Evolutionary conservation across 30 jellyfish, hydroid and myxozoan species (phyloP).

Genomic region (Cassiopea xamachana): DNA sequence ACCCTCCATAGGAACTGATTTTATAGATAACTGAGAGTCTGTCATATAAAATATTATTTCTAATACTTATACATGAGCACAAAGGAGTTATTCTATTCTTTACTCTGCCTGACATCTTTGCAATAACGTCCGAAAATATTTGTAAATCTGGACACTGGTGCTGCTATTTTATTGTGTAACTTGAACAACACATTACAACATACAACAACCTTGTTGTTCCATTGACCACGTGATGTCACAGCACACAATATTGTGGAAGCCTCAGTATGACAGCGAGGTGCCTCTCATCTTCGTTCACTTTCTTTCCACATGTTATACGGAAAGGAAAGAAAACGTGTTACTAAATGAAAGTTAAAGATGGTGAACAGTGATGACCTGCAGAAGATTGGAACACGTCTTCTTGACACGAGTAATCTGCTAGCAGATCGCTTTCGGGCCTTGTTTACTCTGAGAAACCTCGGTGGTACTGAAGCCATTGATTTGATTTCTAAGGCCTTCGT

Average conservation of each 20-base stretch:
- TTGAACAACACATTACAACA: neutral
- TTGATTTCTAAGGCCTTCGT: conserved; percentile 71
- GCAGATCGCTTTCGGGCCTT: conserved; percentile 91
- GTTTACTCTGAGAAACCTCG: conserved; percentile 82
- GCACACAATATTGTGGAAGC: neutral
- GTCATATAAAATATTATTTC: neutral
- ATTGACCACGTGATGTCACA: too few relatives aligned
- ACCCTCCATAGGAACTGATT: neutral
- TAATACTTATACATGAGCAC: neutral
- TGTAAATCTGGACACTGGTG: neutral
- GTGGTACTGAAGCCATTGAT: conserved; percentile 75
- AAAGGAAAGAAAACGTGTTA: too few relatives aligned
- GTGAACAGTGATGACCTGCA: conserved; percentile 50
- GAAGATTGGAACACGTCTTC: conserved; percentile 66
- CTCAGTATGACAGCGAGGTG: neutral
- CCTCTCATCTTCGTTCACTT: neutral
- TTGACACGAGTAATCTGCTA: conserved; percentile 60
- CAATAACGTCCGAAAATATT: neutral
- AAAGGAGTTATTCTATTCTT: neutral
- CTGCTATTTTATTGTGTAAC: neutral
- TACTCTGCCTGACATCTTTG: conserved; percentile 14
- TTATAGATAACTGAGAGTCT: neutral
- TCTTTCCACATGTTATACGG: too few relatives aligned
- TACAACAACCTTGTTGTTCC: too few relatives aligned
- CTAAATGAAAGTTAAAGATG: neutral